These are phyloP conservation scores for Archips xylosteana DNA, from an alignment of 2,888 invertebrate genomes.

Conservation along the genomic window DNA sequence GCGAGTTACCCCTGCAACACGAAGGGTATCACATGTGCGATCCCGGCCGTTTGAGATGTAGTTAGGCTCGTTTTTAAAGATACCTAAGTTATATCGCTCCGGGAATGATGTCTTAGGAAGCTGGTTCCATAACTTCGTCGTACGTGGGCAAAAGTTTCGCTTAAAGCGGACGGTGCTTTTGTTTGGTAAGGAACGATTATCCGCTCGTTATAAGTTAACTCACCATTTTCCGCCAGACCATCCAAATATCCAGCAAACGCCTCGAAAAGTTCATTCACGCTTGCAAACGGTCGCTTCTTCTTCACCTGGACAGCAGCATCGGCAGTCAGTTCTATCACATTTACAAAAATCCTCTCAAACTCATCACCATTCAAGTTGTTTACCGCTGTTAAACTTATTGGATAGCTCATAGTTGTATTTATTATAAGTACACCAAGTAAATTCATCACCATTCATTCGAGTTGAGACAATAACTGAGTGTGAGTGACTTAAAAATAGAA, in stretches of 20 bases:
- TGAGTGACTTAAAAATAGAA: slow-evolving; percentile 5
- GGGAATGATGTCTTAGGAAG: too few species aligned
- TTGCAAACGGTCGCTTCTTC: slow-evolving; percentile 81
- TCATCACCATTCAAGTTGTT: slow-evolving; percentile 81
- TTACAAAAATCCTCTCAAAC: slow-evolving; percentile 86
- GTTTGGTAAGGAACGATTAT: too few species aligned
- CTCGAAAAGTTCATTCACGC: slow-evolving; percentile 74
- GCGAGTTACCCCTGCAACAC: too few species aligned
- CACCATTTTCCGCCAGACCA: slow-evolving; percentile 79
- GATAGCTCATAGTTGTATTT: slow-evolving; percentile 20
- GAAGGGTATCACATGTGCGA: too few species aligned
- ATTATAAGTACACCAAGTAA: neutral
- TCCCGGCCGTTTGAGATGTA: too few species aligned
- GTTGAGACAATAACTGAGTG: slow-evolving; percentile 29
- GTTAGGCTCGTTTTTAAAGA: too few species aligned
- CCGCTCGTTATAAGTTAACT: slow-evolving; percentile 43
- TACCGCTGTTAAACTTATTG: slow-evolving; percentile 78
- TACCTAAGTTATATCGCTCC: too few species aligned
- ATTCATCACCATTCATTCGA: neutral
- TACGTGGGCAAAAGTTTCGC: too few species aligned
- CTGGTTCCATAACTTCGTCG: too few species aligned
- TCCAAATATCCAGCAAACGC: slow-evolving; percentile 85
- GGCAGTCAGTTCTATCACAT: slow-evolving; percentile 87
- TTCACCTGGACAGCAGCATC: slow-evolving; percentile 81
- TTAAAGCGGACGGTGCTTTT: too few species aligned